Percentiles rank a stretch among this genome's conserved stretches.
phyloP scores from a whole-genome alignment of 2,888 invertebrate genomes.

The Pandemis cinnamomeana region DNA sequence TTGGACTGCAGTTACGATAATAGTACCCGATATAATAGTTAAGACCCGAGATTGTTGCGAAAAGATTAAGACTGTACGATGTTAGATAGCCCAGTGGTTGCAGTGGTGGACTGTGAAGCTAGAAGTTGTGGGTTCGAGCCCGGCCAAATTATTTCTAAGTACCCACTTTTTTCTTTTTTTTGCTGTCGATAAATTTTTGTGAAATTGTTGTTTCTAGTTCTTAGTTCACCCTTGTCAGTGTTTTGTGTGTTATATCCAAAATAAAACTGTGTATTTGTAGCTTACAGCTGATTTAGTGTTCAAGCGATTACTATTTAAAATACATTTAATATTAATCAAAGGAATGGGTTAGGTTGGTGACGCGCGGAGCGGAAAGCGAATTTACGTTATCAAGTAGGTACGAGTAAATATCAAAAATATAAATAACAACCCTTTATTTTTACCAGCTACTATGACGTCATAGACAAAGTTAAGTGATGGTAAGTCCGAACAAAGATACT shows the following conservation, averaged over 20 bases:
- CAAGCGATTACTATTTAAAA: constrained; percentile 32
- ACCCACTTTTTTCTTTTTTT: too few species aligned
- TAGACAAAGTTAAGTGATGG: too few species aligned
- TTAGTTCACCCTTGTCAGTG: background rate
- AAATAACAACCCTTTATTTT: too few species aligned
- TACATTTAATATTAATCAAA: constrained; percentile 40
- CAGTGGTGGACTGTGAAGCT: background rate
- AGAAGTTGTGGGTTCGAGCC: background rate
- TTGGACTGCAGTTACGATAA: constrained; percentile 21
- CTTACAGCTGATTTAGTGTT: constrained; percentile 32
- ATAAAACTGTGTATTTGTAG: background rate
- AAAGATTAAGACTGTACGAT: background rate
- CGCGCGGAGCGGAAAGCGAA: constrained; percentile 18
- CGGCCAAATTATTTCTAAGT: background rate
- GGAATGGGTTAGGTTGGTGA: background rate
- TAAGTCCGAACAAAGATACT: too few species aligned
- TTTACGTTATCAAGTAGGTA: background rate
- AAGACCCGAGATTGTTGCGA: background rate
- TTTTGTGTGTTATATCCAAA: background rate
- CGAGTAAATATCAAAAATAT: too few species aligned
- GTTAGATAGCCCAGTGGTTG: background rate
- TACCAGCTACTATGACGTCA: too few species aligned
- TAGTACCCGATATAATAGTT: background rate
- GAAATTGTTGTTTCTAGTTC: background rate
- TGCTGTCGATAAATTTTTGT: too few species aligned